Evolutionary conservation across 2,888 invertebrate species (phyloP), one percentile per base, ranked within the genome.

Genomic region (Sylvicola fuscatus): DNA sequence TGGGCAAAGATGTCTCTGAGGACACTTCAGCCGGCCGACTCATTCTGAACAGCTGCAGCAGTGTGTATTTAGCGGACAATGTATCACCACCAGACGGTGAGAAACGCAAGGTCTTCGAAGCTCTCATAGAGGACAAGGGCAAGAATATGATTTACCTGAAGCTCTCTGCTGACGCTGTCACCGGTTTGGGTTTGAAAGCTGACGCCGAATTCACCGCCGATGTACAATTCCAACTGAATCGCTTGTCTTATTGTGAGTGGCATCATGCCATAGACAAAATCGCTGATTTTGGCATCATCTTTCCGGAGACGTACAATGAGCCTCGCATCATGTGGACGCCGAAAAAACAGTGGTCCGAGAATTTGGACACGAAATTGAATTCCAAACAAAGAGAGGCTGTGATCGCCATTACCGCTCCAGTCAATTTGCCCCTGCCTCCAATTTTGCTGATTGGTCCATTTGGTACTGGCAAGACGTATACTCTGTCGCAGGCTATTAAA

Each of bases 391-490:
- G 71, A 45, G 79, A 80, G 49, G 83, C 83, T 0, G 68, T 84
- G 2, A 66, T 73, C 35, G 74, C 78, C 5, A 82, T 84, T 40
- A 76, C 80, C 12, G 70, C 77, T 7, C 68, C 76, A 1, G 52
- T 65, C 13, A 61, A 62, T 37, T 60, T 68, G 13, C 62, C 65
- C 37, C 50, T 79, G 35, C 79, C 80, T 0, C 80, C 80, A 0
- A 71, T 81, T 39, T 54, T 81, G 33, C 63, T 81, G 6, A 73
- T 80, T 35, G 75, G 80, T 2, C 83, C 84, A 1, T 84, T 79
- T 54, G 84, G 84, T n/a, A 84, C 84, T 0, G 84, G 84, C 1
- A 86, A 86, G 51, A 86, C 84, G 0, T 83, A 76, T 48, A 83
- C 84, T 0, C 58, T 86, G 44, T 82, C 82, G 0, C 70, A 72